phyloP scores from a whole-genome alignment of 2,113 vertebrate genomes.

The Brachypteracias leptosomus region DNA sequence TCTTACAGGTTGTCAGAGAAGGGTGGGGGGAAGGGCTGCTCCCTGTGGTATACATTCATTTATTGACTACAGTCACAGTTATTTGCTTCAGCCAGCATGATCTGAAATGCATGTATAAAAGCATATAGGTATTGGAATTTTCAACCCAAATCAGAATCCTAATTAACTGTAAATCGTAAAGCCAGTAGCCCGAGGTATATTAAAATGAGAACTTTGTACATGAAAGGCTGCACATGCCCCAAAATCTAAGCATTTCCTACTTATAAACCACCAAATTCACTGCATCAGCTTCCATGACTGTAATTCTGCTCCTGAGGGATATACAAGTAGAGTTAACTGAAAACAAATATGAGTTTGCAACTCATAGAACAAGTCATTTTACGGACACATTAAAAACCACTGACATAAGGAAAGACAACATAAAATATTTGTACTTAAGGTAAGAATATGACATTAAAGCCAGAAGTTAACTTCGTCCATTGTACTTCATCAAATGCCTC shows the following conservation, averaged over 20 bases:
- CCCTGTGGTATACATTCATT: conserved; percentile 69
- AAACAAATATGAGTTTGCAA: conserved; percentile 73
- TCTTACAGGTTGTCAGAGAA: conserved; percentile 72
- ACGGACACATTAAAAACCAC: conserved; percentile 57
- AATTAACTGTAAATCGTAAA: conserved; percentile 81
- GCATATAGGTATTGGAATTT: conserved; percentile 73
- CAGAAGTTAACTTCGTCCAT: conserved; percentile 51
- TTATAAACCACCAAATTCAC: conserved; percentile 72
- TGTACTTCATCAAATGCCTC: conserved; percentile 59
- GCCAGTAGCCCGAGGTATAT: conserved; percentile 76
- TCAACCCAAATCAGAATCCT: conserved; percentile 80
- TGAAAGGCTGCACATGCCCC: conserved; percentile 77
- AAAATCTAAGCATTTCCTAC: conserved; percentile 75
- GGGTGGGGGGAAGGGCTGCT: conserved; percentile 24
- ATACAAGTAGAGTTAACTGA: conserved; percentile 70
- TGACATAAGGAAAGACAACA: conserved; percentile 57
- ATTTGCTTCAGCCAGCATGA: conserved; percentile 76
- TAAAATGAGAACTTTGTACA: conserved; percentile 84
- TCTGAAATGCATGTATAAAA: conserved; percentile 77
- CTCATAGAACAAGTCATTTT: conserved; percentile 63
- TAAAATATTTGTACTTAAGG: conserved; percentile 64
- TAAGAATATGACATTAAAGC: conserved; percentile 59
- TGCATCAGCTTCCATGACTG: conserved; percentile 71
- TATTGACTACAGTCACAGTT: conserved; percentile 75
- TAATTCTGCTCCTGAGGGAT: conserved; percentile 73